Conservation (phyloP, 2,797 vertebrate genomes). For the Characodon lateralis region DNA sequence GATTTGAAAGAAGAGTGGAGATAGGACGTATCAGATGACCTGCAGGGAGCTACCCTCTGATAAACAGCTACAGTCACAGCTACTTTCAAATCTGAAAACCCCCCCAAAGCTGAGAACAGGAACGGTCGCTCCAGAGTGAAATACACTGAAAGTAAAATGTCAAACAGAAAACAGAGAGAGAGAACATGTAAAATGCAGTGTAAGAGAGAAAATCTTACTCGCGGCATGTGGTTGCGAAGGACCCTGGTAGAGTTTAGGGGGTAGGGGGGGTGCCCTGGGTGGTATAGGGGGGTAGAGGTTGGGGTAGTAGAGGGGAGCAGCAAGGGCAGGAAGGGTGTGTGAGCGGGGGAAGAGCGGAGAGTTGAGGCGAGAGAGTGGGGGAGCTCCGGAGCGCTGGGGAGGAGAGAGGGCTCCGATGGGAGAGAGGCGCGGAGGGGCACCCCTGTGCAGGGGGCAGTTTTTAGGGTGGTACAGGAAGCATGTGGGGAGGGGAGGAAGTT, state of each 20-base stretch:
- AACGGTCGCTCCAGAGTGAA: not conserved
- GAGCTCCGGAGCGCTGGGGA: conserved; percentile 80
- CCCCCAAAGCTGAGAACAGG: conserved; percentile 11
- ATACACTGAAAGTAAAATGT: not conserved
- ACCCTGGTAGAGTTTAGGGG: conserved; percentile 81
- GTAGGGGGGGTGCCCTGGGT: conserved; percentile 67
- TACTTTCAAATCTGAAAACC: conserved; percentile 63
- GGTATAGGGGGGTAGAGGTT: conserved; percentile 79
- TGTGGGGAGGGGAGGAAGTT: conserved; percentile 74
- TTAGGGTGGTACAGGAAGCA: conserved; percentile 82
- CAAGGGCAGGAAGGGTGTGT: conserved; percentile 86
- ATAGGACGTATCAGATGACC: conserved; percentile 52
- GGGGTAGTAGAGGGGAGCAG: conserved; percentile 84
- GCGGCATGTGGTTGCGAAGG: conserved; percentile 74
- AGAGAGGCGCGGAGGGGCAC: conserved; percentile 86
- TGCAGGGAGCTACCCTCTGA: conserved; percentile 32
- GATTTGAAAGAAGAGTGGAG: conserved; percentile 61
- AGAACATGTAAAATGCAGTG: conserved; percentile 32
- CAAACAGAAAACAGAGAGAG: conserved; percentile 6
- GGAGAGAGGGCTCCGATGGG: conserved; percentile 90
- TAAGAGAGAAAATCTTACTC: conserved; percentile 80
- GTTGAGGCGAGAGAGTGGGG: conserved; percentile 79
- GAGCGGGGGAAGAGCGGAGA: conserved; percentile 91
- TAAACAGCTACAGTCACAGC: conserved; percentile 35
- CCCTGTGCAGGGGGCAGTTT: conserved; percentile 82